Conservation (phyloP, 2,797 vertebrate species). For the Sebastes jordani region DNA sequence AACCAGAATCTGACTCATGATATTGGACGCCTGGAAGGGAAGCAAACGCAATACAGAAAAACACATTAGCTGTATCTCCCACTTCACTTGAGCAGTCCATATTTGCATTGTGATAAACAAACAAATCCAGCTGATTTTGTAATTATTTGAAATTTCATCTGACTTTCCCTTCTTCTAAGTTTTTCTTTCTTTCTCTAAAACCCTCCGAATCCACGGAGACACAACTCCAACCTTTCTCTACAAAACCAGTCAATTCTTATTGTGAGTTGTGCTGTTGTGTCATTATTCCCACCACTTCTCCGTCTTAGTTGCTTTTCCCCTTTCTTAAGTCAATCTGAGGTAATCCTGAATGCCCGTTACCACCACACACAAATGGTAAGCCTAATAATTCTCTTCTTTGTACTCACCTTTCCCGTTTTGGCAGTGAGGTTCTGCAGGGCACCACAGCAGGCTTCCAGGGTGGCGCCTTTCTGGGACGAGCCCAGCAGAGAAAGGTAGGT, state of each 20-base stretch:
- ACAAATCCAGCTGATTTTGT: background rate
- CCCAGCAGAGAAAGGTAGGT: constrained; percentile 88
- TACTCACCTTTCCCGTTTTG: constrained; percentile 82
- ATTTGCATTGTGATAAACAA: background rate
- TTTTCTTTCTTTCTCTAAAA: background rate
- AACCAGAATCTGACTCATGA: constrained; percentile 88
- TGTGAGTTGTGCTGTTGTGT: background rate
- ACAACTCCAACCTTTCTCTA: constrained; percentile 1
- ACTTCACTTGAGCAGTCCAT: background rate
- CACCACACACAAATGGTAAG: background rate
- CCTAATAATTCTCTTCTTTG: background rate
- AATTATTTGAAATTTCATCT: background rate
- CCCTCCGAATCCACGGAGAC: background rate
- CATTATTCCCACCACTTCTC: background rate
- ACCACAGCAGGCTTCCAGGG: constrained; percentile 90
- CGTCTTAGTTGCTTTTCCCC: background rate
- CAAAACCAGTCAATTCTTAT: background rate
- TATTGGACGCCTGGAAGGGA: constrained; percentile 82
- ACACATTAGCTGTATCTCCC: background rate
- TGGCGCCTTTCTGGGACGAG: constrained; percentile 85
- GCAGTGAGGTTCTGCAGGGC: constrained; percentile 95
- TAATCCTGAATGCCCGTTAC: background rate
- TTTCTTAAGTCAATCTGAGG: background rate
- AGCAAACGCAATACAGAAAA: background rate
- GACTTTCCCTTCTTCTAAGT: background rate